Conservation (phyloP, 2,113 vertebrate species). For the Nycticebus coucang region DNA sequence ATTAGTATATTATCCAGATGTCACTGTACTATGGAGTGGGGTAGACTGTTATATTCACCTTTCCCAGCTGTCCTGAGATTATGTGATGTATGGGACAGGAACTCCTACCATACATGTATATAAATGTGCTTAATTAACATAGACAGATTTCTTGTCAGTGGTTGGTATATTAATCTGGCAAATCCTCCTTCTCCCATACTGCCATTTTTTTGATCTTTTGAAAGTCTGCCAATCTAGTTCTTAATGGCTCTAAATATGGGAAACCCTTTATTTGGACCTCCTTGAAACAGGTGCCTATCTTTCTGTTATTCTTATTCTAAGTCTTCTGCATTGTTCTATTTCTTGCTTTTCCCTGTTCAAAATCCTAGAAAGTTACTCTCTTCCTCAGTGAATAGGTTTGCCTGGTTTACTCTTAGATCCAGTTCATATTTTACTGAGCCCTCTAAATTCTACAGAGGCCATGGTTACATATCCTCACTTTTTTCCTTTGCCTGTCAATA, state of each 20-base stretch:
- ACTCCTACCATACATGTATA: slow-evolving; percentile 55
- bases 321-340: background rate
- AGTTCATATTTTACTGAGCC: background rate
- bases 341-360: background rate
- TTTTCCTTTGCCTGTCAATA: background rate
- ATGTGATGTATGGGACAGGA: slow-evolving; percentile 58
- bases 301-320: slow-evolving; percentile 29
- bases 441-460: background rate
- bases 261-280: slow-evolving; percentile 45
- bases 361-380: background rate
- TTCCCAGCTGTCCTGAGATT: slow-evolving; percentile 36
- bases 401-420: background rate
- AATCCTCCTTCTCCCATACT: slow-evolving; percentile 44
- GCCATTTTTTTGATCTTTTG: slow-evolving; percentile 68
- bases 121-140: slow-evolving; percentile 73
- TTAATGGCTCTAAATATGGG: slow-evolving; percentile 54
- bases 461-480: background rate
- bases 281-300: background rate
- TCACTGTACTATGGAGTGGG: slow-evolving; percentile 35
- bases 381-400: background rate
- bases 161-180: slow-evolving; percentile 79
- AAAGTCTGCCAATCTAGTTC: slow-evolving; percentile 63
- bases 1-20: slow-evolving; percentile 22
- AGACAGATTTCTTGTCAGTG: slow-evolving; percentile 76
- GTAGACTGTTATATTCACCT: background rate